These are phyloP conservation scores for Zaprionus gabonicus DNA, from an alignment of 1,140 invertebrate genomes.

Conservation along the genomic window DNA sequence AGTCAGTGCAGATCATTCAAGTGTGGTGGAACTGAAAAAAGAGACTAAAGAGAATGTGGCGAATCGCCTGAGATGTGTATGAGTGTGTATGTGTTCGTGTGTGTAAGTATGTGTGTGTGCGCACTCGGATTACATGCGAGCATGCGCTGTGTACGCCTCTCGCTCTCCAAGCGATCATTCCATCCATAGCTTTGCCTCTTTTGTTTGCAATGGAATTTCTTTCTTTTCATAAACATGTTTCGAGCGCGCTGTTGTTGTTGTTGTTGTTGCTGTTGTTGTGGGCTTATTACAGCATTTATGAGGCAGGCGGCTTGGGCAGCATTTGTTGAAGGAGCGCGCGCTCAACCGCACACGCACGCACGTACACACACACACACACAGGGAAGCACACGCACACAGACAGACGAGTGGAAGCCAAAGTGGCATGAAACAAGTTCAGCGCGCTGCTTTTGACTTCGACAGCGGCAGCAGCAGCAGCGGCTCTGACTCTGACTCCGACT, in stretches of 20 bases:
- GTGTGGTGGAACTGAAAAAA: background rate
- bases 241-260: constrained; percentile 43
- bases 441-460: constrained; percentile 37
- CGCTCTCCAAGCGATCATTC: constrained; percentile 51
- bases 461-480: constrained; percentile 11
- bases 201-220: constrained; percentile 82
- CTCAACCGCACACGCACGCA: constrained; percentile 54
- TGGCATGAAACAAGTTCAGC: constrained; percentile 77
- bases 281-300: constrained; percentile 79
- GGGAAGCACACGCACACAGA: background rate
- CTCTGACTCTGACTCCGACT: constrained; percentile 15
- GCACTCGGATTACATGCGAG: constrained; percentile 60
- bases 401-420: constrained; percentile 56
- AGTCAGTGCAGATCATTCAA: background rate
- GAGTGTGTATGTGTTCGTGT: background rate
- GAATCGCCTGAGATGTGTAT: constrained; percentile 2
- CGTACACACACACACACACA: constrained; percentile 38
- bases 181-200: constrained; percentile 49
- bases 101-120: constrained; percentile 20
- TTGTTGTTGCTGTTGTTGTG: constrained; percentile 52
- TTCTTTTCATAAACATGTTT: constrained; percentile 82
- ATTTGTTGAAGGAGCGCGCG: constrained; percentile 56
- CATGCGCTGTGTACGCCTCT: constrained; percentile 60
- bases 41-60: constrained; percentile 13
- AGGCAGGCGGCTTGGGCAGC: constrained; percentile 54